These are phyloP conservation scores for Penaeus japonicus DNA, from an alignment of 1,140 invertebrate species.

Conservation along the genomic window DNA sequence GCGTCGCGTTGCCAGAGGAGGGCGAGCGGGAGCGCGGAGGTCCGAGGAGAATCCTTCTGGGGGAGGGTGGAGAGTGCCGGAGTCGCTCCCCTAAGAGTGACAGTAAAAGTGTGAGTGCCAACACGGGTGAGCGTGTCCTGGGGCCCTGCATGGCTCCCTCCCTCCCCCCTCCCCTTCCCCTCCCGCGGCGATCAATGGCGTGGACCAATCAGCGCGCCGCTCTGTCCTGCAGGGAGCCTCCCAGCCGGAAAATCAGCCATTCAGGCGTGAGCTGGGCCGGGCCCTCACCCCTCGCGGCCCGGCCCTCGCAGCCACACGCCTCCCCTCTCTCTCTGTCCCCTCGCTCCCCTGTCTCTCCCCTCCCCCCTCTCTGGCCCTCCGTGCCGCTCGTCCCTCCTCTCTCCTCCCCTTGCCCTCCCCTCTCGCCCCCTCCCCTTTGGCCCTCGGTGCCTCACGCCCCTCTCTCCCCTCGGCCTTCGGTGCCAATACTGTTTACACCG, in stretches of 20 bases:
- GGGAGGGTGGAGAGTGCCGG: background rate
- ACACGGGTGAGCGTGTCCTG: background rate
- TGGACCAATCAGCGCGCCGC: conserved; percentile 45
- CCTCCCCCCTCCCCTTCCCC: background rate
- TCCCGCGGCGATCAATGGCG: conserved; percentile 45
- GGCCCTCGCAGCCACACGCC: background rate
- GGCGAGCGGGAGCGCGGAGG: too few species aligned
- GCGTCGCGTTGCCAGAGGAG: too few species aligned
- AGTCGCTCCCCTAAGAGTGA: background rate
- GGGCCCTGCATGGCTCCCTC: too few species aligned
- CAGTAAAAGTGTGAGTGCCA: background rate
- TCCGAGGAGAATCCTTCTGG: too few species aligned
- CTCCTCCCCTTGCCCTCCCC: too few species aligned
- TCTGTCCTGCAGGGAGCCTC: conserved; percentile 48
- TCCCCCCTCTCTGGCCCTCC: background rate
- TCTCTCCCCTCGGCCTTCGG: too few species aligned
- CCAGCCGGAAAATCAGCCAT: conserved; percentile 50
- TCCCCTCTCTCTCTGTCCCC: background rate
- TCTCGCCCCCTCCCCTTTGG: background rate
- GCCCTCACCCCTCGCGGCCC: background rate
- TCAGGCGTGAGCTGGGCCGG: conserved; percentile 44
- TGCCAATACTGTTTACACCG: too few species aligned
- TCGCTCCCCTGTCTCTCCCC: background rate
- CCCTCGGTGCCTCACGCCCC: too few species aligned
- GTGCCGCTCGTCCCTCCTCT: too few species aligned